phyloP scores from a whole-genome alignment of 2,797 vertebrate genomes.

The Allobates femoralis region DNA sequence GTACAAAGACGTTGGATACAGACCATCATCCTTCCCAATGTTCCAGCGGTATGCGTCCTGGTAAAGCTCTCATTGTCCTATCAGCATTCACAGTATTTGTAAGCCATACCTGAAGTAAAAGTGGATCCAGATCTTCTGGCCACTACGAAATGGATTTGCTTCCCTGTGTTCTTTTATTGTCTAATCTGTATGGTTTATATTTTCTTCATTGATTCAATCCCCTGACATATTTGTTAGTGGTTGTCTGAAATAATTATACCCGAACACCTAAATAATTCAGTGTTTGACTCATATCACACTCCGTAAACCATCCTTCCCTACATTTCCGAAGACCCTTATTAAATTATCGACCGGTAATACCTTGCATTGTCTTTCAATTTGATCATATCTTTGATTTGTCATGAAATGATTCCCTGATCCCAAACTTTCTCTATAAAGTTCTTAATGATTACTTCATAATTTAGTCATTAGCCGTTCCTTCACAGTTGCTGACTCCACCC shows the following conservation, averaged over 20 bases:
- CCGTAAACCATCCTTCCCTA: background rate
- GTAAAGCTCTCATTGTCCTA: background rate
- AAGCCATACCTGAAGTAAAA: conserved; percentile 33
- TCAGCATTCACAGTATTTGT: conserved; percentile 53
- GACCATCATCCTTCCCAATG: conserved; percentile 8
- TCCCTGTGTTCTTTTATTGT: background rate
- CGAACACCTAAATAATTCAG: conserved; percentile 17
- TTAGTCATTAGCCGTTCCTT: conserved; percentile 38
- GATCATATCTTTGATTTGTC: background rate
- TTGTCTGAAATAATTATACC: background rate
- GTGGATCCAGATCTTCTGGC: background rate
- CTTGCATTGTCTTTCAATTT: conserved; percentile 3
- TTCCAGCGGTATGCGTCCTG: background rate
- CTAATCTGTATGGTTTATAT: background rate
- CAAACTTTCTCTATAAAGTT: conserved; percentile 7
- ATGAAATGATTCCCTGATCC: background rate
- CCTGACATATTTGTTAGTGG: conserved; percentile 40
- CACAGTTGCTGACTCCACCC: conserved; percentile 54
- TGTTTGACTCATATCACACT: conserved; percentile 24
- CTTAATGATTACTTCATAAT: conserved; percentile 9
- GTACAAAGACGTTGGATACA: conserved; percentile 31
- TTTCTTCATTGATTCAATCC: background rate
- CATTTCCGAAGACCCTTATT: background rate
- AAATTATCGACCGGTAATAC: background rate
- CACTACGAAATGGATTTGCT: conserved; percentile 14